A percentile compares a stretch with the other conserved stretches of the same genome.
Evolutionary conservation across 2,888 invertebrate genomes (phyloP).

Genomic region (Acleris literana): DNA sequence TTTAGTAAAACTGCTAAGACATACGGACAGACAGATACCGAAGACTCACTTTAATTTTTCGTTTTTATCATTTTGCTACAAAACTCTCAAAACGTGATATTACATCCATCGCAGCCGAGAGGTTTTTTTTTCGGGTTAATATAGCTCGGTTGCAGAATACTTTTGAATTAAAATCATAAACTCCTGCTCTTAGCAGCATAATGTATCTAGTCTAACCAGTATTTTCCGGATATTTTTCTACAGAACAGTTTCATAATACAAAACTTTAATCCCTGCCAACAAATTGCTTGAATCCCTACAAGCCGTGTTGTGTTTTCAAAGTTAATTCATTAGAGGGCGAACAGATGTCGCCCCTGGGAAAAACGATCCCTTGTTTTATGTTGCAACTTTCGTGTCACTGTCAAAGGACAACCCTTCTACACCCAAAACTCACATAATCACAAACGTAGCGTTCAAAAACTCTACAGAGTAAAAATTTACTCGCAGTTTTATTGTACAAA

Average conservation of each 20-base stretch:
- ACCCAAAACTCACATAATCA: conserved; percentile 20
- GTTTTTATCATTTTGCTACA: no score
- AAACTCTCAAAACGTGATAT: background rate
- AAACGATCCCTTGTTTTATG: conserved; percentile 37
- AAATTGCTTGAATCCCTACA: conserved; percentile 15
- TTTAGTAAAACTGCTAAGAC: no score
- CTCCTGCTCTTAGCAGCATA: no score
- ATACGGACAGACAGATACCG: no score
- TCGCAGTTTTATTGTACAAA: background rate
- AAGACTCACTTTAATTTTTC: no score
- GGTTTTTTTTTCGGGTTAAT: background rate
- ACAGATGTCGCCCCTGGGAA: conserved; percentile 36
- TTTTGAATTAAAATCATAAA: no score
- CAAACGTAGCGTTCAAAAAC: background rate
- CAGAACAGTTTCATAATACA: background rate
- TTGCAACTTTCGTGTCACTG: conserved; percentile 33
- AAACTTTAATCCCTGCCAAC: background rate
- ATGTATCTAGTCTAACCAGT: no score
- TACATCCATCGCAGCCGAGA: background rate
- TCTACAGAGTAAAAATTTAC: background rate
- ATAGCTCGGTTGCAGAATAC: background rate
- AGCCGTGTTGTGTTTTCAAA: conserved; percentile 35
- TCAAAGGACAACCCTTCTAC: conserved; percentile 30
- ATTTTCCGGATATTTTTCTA: background rate
- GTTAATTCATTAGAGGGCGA: conserved; percentile 36